Conservation (phyloP, 2,888 invertebrate species). For the Eupeodes luniger region DNA sequence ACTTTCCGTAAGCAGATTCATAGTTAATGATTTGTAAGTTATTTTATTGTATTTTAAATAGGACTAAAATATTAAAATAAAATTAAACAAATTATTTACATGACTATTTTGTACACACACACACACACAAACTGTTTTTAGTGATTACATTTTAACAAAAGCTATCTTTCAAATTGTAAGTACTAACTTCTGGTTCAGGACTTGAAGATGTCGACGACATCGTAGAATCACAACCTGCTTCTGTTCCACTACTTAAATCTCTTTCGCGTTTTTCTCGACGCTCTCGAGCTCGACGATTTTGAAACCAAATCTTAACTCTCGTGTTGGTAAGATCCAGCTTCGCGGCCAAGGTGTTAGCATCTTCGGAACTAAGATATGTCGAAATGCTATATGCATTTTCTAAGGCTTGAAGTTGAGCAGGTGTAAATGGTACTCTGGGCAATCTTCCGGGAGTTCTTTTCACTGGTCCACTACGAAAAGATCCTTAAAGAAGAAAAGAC, state of each 20-base stretch:
- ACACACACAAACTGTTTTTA: background rate
- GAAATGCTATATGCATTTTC: slow-evolving; percentile 87
- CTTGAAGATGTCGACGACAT: slow-evolving; percentile 82
- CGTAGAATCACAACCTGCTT: slow-evolving; percentile 80
- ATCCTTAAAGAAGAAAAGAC: slow-evolving; percentile 77
- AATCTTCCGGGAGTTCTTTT: slow-evolving; percentile 86
- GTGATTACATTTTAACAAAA: background rate
- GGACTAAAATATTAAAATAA: too few species aligned
- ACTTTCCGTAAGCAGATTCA: too few species aligned
- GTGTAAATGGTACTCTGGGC: slow-evolving; percentile 89
- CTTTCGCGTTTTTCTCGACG: slow-evolving; percentile 87
- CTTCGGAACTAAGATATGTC: slow-evolving; percentile 88
- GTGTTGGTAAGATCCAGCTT: slow-evolving; percentile 87
- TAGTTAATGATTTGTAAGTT: too few species aligned
- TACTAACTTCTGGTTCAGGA: slow-evolving; percentile 80
- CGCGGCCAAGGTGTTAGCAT: slow-evolving; percentile 87
- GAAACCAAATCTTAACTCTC: slow-evolving; percentile 91
- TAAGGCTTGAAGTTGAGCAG: slow-evolving; percentile 87
- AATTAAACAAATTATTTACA: background rate
- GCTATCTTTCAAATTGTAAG: slow-evolving; percentile 32
- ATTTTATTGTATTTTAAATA: too few species aligned
- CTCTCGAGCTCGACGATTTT: slow-evolving; percentile 91
- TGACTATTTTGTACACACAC: background rate
- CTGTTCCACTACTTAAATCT: slow-evolving; percentile 77
- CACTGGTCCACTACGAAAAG: slow-evolving; percentile 82